Conservation (phyloP, 1,140 invertebrate species). For the Drosophila navojoa region DNA sequence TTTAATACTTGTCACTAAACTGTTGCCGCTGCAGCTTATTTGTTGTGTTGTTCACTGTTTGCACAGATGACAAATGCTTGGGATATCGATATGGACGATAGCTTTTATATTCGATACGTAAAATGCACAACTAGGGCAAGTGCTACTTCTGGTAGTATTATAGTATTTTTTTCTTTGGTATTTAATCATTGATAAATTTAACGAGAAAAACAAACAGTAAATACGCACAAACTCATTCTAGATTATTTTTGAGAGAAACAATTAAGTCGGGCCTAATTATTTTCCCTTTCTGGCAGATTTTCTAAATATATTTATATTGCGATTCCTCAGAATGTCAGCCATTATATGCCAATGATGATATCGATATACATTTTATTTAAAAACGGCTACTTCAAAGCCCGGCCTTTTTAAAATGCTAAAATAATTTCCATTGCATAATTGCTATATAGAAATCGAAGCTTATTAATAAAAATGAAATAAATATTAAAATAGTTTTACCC, state of each 20-base stretch:
- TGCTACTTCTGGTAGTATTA: conserved; percentile 5
- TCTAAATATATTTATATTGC: background rate
- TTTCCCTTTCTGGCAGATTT: too few species aligned
- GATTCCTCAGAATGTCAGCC: background rate
- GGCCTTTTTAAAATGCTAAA: background rate
- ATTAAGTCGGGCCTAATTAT: too few species aligned
- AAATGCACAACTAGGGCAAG: background rate
- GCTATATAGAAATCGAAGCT: too few species aligned
- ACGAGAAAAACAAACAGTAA: too few species aligned
- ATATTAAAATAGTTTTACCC: too few species aligned
- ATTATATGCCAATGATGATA: background rate
- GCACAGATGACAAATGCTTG: conserved; percentile 48
- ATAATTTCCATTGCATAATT: too few species aligned
- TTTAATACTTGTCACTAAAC: conserved; percentile 37
- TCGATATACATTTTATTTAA: background rate
- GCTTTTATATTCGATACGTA: conserved; percentile 25
- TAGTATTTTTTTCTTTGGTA: conserved; percentile 5
- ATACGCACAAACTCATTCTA: background rate
- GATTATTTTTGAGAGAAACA: background rate
- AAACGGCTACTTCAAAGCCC: too few species aligned
- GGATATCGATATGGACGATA: conserved; percentile 35
- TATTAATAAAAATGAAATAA: too few species aligned
- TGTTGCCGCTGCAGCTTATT: conserved; percentile 34
- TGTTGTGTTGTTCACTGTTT: conserved; percentile 41
- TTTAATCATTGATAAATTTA: background rate